A percentile compares a stretch with the other conserved stretches of the same genome.
These are phyloP conservation scores for Helarctos malayanus DNA, from an alignment of 2,797 vertebrate species.

Conservation along the genomic window DNA sequence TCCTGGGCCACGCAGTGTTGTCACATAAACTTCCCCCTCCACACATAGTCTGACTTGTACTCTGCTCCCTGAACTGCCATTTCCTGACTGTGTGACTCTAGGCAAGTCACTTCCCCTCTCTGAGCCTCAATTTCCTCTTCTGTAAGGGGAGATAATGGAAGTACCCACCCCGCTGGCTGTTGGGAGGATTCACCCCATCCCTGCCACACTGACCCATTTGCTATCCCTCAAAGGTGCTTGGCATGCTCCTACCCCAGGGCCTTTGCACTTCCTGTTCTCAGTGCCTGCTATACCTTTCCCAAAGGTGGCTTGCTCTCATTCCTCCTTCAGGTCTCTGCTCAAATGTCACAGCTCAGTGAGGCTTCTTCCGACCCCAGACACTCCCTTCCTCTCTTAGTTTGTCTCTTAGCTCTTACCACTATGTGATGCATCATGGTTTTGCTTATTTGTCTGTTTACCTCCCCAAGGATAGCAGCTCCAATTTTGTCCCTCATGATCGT, in stretches of 20 bases:
- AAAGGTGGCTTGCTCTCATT: not conserved
- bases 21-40: not conserved
- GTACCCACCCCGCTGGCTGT: not conserved
- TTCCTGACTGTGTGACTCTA: conserved; percentile 70
- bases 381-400: not conserved
- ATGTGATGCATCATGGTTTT: not conserved
- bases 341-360: not conserved
- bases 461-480: not conserved
- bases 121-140: conserved; percentile 67
- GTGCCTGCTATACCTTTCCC: not conserved
- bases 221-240: not conserved
- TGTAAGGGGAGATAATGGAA: not conserved
- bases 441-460: not conserved
- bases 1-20: not conserved
- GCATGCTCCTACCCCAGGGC: not conserved
- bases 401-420: not conserved
- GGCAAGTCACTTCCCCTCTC: conserved; percentile 65
- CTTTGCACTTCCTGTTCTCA: not conserved
- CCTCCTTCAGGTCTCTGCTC: not conserved
- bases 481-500: not conserved
- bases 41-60: not conserved
- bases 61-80: not conserved
- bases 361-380: rapidly evolving
- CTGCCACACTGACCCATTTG: not conserved
- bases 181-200: not conserved